A percentile compares a stretch with the other conserved stretches of the same genome.
Conservation (phyloP, 2,888 invertebrate genomes). For the Agrotis segetum region DNA sequence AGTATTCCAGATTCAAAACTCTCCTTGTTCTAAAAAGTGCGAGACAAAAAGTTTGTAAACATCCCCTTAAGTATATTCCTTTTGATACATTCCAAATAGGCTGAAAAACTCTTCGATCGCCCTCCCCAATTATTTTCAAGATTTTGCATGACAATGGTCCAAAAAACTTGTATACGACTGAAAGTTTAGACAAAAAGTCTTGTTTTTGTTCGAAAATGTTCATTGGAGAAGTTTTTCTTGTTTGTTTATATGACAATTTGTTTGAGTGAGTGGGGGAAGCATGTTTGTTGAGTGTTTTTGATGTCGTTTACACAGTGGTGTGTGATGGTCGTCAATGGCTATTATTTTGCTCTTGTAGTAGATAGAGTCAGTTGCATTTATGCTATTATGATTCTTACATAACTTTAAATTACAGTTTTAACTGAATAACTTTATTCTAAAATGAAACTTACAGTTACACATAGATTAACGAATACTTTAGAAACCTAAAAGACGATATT, state of each 20-base stretch:
- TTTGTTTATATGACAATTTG: conserved; percentile 38
- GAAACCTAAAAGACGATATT: neutral
- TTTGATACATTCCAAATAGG: conserved; percentile 26
- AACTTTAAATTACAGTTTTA: no score
- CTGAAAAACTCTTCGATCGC: conserved; percentile 57
- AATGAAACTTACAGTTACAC: no score
- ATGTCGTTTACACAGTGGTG: neutral
- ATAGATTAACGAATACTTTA: neutral
- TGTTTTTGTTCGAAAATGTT: conserved; percentile 40
- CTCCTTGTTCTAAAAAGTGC: conserved; percentile 5
- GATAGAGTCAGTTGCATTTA: no score
- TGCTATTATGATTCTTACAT: no score
- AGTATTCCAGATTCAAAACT: conserved; percentile 1
- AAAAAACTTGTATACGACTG: conserved; percentile 52
- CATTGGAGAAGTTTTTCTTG: conserved; percentile 40
- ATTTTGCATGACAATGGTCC: conserved; percentile 63
- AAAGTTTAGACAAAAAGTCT: conserved; percentile 42
- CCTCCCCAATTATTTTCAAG: conserved; percentile 57
- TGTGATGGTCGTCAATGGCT: neutral
- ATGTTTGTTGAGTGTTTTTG: conserved; percentile 4
- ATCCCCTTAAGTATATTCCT: conserved; percentile 28
- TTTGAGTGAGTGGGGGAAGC: conserved; percentile 4
- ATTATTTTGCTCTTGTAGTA: neutral
- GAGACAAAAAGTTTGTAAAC: conserved; percentile 27
- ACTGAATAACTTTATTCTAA: no score